A percentile compares a stretch with the other conserved stretches of the same genome.
Evolutionary conservation across 2,113 vertebrate species (phyloP).

Genomic region (Halcyon malimbica): DNA sequence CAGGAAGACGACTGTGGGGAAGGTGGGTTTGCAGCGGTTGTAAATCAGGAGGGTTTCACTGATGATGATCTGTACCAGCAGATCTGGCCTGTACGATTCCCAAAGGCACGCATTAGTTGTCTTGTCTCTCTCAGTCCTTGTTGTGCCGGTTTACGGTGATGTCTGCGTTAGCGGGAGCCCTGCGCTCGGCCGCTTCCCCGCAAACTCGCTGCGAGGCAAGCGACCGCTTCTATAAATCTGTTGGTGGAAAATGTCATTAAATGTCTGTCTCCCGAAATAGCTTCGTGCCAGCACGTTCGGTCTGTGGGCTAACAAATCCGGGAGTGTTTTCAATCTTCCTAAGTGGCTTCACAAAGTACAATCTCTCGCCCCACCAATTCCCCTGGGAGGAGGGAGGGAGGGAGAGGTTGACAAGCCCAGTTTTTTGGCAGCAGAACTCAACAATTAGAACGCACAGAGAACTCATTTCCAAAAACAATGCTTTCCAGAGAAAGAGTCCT

Average conservation of each 20-base stretch:
- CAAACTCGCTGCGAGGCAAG: neutral
- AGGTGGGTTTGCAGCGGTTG: neutral
- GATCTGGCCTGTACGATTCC: neutral
- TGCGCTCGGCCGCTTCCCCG: neutral
- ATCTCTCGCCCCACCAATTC: neutral
- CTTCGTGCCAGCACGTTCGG: neutral
- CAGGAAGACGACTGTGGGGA: neutral
- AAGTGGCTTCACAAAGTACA: neutral
- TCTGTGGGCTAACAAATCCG: constrained; percentile 32
- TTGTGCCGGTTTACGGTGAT: neutral
- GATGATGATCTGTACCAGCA: neutral
- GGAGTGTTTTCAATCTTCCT: constrained; percentile 7
- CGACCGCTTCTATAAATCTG: neutral
- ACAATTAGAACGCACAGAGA: neutral
- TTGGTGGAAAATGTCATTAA: neutral
- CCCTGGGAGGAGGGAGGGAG: neutral
- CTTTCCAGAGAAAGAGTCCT: neutral
- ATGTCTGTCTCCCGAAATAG: constrained; percentile 2
- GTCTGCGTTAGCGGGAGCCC: neutral
- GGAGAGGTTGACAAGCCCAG: neutral
- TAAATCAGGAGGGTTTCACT: neutral
- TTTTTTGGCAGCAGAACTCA: constrained; percentile 17
- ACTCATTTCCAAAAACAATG: neutral
- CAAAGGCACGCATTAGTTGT: neutral
- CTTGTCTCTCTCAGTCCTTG: neutral